These are phyloP conservation scores for Sebastes itinus DNA, from an alignment of 2,797 vertebrate genomes.

Conservation along the genomic window DNA sequence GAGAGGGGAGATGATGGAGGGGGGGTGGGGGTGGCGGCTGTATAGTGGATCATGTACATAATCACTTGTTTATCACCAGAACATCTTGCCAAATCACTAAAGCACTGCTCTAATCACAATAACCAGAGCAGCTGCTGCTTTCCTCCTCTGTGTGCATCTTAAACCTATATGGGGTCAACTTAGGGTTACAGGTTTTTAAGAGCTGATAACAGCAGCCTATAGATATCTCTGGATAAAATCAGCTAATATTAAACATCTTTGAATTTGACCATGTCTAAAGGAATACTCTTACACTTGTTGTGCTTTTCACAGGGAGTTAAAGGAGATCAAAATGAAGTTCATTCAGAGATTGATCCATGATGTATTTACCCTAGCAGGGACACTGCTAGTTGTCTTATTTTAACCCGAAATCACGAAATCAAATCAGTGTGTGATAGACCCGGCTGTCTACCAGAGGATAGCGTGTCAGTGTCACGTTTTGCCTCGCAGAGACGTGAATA, in stretches of 20 bases:
- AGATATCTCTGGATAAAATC: neutral
- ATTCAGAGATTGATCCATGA: neutral
- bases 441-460: rapidly evolving
- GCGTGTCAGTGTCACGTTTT: no score
- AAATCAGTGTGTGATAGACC: no score
- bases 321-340: neutral
- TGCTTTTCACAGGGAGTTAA: neutral
- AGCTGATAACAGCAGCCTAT: neutral
- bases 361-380: neutral
- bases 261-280: neutral
- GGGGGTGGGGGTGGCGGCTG: constrained; percentile 14
- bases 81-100: constrained; percentile 68
- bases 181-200: neutral
- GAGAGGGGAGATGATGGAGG: constrained; percentile 13
- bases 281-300: neutral
- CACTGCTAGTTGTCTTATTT: neutral
- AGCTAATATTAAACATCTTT: neutral
- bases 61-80: constrained; percentile 72
- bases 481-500: no score
- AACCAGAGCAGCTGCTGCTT: constrained; percentile 53
- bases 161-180: constrained; percentile 17
- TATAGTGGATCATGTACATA: constrained; percentile 74
- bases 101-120: constrained; percentile 63
- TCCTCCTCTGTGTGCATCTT: constrained; percentile 26
- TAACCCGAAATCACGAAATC: rapidly evolving